Percentiles rank a stretch among this genome's conserved stretches.
Evolutionary conservation across 37 sponge, comb jelly and placozoan species (phyloP).

Genomic region (Beroe ovata): DNA sequence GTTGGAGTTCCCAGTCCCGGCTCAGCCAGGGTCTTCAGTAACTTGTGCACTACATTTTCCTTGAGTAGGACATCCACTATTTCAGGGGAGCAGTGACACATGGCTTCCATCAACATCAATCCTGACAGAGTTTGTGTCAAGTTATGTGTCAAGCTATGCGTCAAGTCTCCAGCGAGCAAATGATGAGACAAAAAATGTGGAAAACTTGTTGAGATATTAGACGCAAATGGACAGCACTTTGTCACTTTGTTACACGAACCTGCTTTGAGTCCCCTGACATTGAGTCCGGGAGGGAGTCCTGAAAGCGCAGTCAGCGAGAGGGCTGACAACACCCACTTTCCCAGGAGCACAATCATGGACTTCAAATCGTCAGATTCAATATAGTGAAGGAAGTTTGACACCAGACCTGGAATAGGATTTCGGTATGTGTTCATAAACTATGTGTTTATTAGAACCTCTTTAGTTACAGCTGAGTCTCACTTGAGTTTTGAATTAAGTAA

Average conservation of each 20-base stretch:
- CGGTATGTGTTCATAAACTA: no score
- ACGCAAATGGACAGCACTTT: no score
- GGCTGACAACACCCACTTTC: constrained; percentile 64
- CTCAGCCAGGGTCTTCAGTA: constrained; percentile 10
- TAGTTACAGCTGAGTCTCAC: no score
- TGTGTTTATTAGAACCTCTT: no score
- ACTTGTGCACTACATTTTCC: constrained; percentile 53
- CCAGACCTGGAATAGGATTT: constrained; percentile 7
- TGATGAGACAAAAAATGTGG: no score
- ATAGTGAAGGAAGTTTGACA: constrained; percentile 65
- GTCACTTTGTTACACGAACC: no score
- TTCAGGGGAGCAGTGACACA: constrained; percentile 49
- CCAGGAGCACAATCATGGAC: constrained; percentile 27
- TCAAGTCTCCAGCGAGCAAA: no score
- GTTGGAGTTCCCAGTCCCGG: constrained; percentile 54
- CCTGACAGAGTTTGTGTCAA: constrained; percentile 24
- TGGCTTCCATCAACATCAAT: constrained; percentile 54
- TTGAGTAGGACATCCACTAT: constrained; percentile 35
- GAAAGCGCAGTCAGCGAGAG: constrained; percentile 61
- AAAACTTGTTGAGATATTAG: no score
- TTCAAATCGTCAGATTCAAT: not conserved
- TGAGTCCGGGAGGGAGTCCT: constrained; percentile 36
- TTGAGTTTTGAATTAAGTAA: no score
- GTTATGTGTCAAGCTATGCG: no score
- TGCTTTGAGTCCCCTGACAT: constrained; percentile 58